phyloP scores from a whole-genome alignment of 2,888 invertebrate genomes.

The Brenthis daphne region DNA sequence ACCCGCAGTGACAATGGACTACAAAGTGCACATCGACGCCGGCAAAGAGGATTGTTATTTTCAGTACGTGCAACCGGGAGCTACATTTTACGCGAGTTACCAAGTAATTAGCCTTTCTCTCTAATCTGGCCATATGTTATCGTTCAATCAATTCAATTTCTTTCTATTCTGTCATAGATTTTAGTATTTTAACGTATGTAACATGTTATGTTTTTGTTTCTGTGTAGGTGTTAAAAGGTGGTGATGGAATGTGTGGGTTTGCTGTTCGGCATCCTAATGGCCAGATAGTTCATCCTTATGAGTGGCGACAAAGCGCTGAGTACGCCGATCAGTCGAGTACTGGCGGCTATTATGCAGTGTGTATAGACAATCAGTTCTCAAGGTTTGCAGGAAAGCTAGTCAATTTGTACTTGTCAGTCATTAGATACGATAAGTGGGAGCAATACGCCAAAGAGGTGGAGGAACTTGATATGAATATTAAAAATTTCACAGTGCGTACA shows the following conservation, averaged over 20 bases:
- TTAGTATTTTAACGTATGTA: not conserved
- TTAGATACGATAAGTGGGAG: constrained; percentile 96
- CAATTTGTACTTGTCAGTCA: constrained; percentile 94
- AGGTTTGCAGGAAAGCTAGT: constrained; percentile 94
- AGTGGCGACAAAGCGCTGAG: constrained; percentile 94
- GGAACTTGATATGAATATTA: constrained; percentile 92
- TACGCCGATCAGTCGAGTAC: constrained; percentile 91
- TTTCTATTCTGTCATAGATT: constrained; percentile 1
- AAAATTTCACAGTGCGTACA: constrained; percentile 92
- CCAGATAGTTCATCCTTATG: constrained; percentile 92
- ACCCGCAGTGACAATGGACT: constrained; percentile 97
- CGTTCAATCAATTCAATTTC: not conserved
- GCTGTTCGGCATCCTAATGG: constrained; percentile 93
- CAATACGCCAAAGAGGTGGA: constrained; percentile 94
- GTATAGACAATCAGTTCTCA: constrained; percentile 96
- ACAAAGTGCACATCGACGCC: constrained; percentile 97
- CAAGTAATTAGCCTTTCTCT: constrained; percentile 84
- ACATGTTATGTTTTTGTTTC: constrained; percentile 30
- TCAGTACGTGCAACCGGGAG: constrained; percentile 95
- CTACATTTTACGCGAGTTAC: constrained; percentile 96
- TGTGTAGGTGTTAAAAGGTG: constrained; percentile 92
- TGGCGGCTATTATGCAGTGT: constrained; percentile 94
- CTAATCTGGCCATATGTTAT: constrained; percentile 20
- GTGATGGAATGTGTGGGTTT: constrained; percentile 96
- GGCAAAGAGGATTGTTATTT: constrained; percentile 96